Evolutionary conservation across 1,140 invertebrate genomes (phyloP).

Genomic region (Platyscapa corneri): DNA sequence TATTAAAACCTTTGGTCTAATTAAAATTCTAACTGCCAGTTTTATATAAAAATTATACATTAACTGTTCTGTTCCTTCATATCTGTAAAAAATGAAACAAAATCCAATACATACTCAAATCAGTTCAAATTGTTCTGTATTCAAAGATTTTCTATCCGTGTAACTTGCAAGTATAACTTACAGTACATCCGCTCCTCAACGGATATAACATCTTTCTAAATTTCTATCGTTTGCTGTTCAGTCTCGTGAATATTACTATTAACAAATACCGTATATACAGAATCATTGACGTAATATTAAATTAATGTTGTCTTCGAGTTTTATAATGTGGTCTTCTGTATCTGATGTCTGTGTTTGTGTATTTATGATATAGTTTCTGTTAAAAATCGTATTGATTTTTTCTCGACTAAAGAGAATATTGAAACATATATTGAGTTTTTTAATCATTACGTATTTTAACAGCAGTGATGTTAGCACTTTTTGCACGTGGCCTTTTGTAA

Average conservation of each 20-base stretch:
- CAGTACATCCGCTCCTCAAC: background rate
- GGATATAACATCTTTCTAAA: background rate
- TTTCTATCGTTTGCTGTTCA: background rate
- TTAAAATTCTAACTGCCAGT: background rate
- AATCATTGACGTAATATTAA: slow-evolving; percentile 17
- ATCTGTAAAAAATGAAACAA: background rate
- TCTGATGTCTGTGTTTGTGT: slow-evolving; percentile 43
- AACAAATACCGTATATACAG: background rate
- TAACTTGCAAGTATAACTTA: background rate
- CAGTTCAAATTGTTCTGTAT: background rate
- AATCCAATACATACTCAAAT: background rate
- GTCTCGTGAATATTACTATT: slow-evolving; percentile 30
- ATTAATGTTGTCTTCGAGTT: slow-evolving; percentile 44
- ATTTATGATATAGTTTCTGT: slow-evolving; percentile 38
- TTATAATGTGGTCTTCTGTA: slow-evolving; percentile 38
- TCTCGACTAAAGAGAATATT: background rate
- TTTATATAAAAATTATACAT: too few relatives aligned
- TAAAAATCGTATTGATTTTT: slow-evolving; percentile 31
- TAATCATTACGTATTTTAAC: slow-evolving; percentile 32
- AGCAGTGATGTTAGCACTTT: slow-evolving; percentile 45
- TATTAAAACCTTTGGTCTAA: background rate
- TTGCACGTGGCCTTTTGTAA: slow-evolving; percentile 43
- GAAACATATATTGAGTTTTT: background rate
- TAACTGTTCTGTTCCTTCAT: too few relatives aligned
- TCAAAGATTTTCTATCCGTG: background rate